Conservation (phyloP, 2,797 vertebrate genomes). For the Amblyopsis hoosieri region DNA sequence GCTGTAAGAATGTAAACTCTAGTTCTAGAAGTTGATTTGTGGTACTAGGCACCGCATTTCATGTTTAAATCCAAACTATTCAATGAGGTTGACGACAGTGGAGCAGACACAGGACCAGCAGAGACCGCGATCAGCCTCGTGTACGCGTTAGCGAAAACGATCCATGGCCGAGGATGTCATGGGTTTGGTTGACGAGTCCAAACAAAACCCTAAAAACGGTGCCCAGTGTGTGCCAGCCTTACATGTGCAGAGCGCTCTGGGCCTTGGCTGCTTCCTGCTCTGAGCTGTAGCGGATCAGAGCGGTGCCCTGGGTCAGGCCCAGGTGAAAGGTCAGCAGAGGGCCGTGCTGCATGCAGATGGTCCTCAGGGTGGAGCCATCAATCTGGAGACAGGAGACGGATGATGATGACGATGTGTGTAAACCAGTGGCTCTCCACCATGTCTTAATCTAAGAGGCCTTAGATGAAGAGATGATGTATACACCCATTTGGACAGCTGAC, state of each 20-base stretch:
- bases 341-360: conserved; percentile 94
- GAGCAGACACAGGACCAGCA: too few species aligned
- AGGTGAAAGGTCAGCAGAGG: conserved; percentile 94
- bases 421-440: too few species aligned
- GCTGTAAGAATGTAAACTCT: too few species aligned
- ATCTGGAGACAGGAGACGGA: conserved; percentile 69
- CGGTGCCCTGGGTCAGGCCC: conserved; percentile 92
- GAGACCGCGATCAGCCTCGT: too few species aligned
- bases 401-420: not conserved
- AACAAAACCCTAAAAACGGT: not conserved
- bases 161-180: too few species aligned
- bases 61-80: too few species aligned
- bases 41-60: too few species aligned
- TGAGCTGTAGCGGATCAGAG: conserved; percentile 91
- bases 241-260: conserved; percentile 93
- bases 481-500: not conserved
- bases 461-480: not conserved
- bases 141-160: too few species aligned
- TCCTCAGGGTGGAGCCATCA: conserved; percentile 90
- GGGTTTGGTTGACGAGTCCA: too few species aligned
- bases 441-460: too few species aligned
- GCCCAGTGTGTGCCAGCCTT: conserved; percentile 17
- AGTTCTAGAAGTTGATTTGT: too few species aligned
- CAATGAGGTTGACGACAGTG: too few species aligned
- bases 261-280: conserved; percentile 93